These are phyloP conservation scores for Hoplias malabaricus DNA, from an alignment of 2,113 vertebrate species.

Conservation along the genomic window DNA sequence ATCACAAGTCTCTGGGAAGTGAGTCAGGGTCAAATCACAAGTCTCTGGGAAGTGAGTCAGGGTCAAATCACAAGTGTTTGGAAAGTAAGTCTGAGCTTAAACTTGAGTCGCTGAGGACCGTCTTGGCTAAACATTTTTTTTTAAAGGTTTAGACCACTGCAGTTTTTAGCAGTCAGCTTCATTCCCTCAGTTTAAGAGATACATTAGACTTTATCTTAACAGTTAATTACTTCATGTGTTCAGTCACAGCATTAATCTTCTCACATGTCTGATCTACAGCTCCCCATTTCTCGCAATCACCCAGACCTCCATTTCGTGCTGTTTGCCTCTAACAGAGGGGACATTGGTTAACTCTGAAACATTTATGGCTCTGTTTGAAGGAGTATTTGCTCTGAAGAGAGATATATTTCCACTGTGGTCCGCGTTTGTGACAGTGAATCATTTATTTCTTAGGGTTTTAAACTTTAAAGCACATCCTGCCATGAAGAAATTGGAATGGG, in stretches of 20 bases:
- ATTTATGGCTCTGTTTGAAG: neutral
- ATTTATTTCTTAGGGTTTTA: slow-evolving; percentile 32
- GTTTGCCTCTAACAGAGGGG: neutral
- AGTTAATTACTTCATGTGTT: neutral
- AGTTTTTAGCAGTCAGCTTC: no score
- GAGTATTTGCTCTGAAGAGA: neutral
- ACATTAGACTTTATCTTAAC: no score
- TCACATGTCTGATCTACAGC: neutral
- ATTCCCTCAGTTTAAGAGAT: no score
- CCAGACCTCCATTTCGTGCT: neutral
- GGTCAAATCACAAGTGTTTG: no score
- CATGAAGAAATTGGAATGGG: slow-evolving; percentile 9
- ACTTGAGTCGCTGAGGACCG: no score
- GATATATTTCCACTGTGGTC: slow-evolving; percentile 3
- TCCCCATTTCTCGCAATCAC: no score
- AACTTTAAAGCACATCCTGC: slow-evolving; percentile 22
- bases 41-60: no score
- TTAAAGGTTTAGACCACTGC: no score
- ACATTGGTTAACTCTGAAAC: neutral
- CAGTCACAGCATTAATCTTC: neutral
- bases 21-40: no score
- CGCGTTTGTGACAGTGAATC: neutral
- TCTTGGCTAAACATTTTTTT: no score
- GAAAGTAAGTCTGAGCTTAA: no score
- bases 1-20: no score